Evolutionary conservation across 2,888 invertebrate species (phyloP).

Genomic region (Sabellastarte sp.): DNA sequence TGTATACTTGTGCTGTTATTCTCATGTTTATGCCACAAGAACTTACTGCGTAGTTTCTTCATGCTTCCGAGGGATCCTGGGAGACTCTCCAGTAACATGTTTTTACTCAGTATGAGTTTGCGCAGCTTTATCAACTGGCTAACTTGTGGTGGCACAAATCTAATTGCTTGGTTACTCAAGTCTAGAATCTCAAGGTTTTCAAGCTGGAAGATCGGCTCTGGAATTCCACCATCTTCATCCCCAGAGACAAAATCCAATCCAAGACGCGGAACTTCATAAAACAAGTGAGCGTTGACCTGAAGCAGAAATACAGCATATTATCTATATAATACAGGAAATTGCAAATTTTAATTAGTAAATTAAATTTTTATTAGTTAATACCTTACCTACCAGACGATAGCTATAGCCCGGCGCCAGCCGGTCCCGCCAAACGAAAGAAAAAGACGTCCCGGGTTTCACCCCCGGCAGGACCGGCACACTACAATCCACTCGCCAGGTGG

Average conservation of each 20-base stretch:
- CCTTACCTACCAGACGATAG: too few species aligned
- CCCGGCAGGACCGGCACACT: too few species aligned
- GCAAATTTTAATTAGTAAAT: too few species aligned
- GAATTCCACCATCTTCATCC: slow-evolving; percentile 1
- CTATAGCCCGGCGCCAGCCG: too few species aligned
- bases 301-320: too few species aligned
- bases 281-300: background rate
- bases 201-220: background rate
- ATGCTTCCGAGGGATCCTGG: background rate
- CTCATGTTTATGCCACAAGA: too few species aligned
- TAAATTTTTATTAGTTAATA: too few species aligned
- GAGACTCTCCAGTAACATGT: background rate
- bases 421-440: too few species aligned
- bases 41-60: background rate
- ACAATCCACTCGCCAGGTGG: too few species aligned
- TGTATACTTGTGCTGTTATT: too few species aligned
- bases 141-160: slow-evolving; percentile 1
- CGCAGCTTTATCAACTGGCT: background rate
- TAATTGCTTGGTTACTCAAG: background rate
- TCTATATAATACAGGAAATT: too few species aligned
- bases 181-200: background rate
- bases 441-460: too few species aligned
- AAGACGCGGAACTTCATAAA: background rate
- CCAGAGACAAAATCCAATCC: background rate
- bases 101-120: background rate